Evolutionary conservation across 2,113 vertebrate species (phyloP).

Genomic region (Muscicapa adusta): DNA sequence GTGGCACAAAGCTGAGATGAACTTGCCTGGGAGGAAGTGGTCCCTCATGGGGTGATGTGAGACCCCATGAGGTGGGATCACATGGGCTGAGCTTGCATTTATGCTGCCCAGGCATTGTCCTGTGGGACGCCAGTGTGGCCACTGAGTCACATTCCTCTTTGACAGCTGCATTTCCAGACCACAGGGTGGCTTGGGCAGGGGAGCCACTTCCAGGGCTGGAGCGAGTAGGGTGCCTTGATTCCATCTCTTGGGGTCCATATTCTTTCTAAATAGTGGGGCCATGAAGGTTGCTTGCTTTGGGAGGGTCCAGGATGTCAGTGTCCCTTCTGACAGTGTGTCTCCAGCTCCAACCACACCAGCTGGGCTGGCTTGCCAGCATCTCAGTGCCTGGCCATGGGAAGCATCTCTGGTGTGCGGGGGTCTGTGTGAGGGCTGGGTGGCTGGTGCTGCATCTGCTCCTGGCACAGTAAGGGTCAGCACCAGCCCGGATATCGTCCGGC

Average conservation of each 20-base stretch:
- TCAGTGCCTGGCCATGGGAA: neutral
- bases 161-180: neutral
- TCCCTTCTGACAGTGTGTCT: neutral
- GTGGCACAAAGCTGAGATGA: neutral
- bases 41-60: neutral
- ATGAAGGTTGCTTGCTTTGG: neutral
- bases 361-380: neutral
- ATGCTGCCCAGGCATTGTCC: neutral
- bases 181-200: neutral
- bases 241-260: neutral
- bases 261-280: neutral
- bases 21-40: neutral
- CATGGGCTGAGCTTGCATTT: neutral
- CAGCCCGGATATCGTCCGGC: neutral
- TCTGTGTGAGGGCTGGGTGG: rapidly evolving
- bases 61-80: neutral
- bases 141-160: neutral
- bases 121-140: rapidly evolving
- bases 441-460: neutral
- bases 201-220: neutral
- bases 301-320: rapidly evolving
- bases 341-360: neutral
- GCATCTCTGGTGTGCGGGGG: rapidly evolving
- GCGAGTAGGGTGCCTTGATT: neutral
- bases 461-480: constrained; percentile 50